phyloP scores from a whole-genome alignment of 2,113 vertebrate genomes.

The Marmota monax region DNA sequence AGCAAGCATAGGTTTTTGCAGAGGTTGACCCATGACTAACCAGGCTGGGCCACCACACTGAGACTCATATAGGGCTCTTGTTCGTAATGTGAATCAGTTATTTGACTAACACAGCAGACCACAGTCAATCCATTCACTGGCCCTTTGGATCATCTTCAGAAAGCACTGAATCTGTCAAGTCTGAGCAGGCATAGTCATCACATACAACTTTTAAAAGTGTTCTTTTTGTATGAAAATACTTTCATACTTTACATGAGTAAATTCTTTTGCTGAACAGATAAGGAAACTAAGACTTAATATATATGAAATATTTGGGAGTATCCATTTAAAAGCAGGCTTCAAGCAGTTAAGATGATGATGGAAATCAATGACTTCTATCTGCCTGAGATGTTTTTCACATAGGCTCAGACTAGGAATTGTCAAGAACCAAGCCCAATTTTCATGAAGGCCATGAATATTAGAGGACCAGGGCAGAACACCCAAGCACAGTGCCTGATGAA shows the following conservation, averaged over 20 bases:
- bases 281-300: not conserved
- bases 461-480: not conserved
- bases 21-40: not conserved
- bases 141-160: constrained; percentile 4
- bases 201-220: not conserved
- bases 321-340: constrained; percentile 34
- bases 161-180: constrained; percentile 6
- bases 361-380: constrained; percentile 5
- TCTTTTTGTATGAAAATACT: not conserved
- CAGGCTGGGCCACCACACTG: not conserved
- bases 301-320: not conserved
- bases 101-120: not conserved
- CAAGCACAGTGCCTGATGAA: constrained; percentile 27
- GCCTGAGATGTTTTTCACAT: constrained; percentile 34
- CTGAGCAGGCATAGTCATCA: not conserved
- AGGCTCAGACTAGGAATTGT: not conserved
- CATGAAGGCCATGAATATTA: constrained; percentile 29
- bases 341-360: constrained; percentile 22
- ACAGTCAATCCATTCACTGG: not conserved
- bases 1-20: constrained; percentile 40
- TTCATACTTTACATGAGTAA: not conserved
- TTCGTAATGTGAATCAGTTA: not conserved
- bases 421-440: not conserved
- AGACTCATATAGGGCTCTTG: not conserved
- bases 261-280: constrained; percentile 30